Evolutionary conservation across 2,113 vertebrate species (phyloP).

Genomic region (Gambusia affinis): DNA sequence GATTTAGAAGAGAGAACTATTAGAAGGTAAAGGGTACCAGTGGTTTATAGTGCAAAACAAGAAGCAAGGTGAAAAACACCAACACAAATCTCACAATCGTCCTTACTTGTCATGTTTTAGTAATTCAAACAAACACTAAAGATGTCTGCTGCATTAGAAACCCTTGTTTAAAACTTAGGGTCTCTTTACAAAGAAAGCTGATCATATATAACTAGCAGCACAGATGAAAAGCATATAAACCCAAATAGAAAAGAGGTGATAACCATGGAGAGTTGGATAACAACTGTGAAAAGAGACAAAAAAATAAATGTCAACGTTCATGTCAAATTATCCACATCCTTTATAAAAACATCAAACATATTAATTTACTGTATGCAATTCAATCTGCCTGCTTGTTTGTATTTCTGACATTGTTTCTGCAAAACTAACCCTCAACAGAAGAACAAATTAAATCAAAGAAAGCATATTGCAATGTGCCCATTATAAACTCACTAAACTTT

Average conservation of each 20-base stretch:
- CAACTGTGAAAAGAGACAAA: not conserved
- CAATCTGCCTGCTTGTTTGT: constrained; percentile 30
- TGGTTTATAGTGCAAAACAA: not conserved
- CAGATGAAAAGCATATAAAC: no score
- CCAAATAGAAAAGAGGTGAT: no score
- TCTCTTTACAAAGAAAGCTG: no score
- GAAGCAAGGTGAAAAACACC: no score
- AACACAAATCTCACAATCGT: no score
- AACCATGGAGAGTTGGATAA: no score
- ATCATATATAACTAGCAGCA: no score
- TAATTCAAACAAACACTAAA: not conserved
- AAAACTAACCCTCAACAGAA: constrained; percentile 10
- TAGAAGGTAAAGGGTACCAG: not conserved
- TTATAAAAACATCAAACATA: constrained; percentile 9
- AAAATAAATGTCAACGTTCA: not conserved
- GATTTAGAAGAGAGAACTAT: not conserved
- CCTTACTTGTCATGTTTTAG: not conserved
- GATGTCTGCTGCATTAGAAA: no score
- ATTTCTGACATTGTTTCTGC: constrained; percentile 20
- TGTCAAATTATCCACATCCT: not conserved
- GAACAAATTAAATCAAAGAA: constrained; percentile 20
- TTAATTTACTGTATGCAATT: constrained; percentile 24
- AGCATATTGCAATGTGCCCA: constrained; percentile 22
- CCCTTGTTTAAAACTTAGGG: no score
- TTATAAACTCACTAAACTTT: constrained; percentile 30